phyloP scores from a whole-genome alignment of 2,888 invertebrate genomes.

The Cataglyphis livida region DNA sequence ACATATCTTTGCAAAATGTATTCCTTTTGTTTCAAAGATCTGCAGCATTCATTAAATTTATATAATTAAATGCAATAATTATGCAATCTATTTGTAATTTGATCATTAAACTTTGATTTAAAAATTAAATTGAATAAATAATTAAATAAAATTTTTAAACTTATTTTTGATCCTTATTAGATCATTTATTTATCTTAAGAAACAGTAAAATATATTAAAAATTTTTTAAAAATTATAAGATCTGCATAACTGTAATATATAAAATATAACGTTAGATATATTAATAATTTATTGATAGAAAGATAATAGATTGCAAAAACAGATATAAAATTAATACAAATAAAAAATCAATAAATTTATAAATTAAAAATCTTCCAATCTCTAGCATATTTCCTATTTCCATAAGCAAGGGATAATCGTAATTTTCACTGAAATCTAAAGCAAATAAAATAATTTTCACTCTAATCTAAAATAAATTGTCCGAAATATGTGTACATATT shows the following conservation, averaged over 20 bases:
- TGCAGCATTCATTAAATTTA: not conserved
- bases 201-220: not conserved
- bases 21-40: not conserved
- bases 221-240: not conserved
- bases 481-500: not conserved
- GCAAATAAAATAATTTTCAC: conserved; percentile 8
- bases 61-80: not conserved
- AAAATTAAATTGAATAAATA: no score
- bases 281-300: not conserved
- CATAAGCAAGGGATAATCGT: conserved; percentile 22
- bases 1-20: not conserved
- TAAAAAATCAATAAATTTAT: conserved; percentile 21
- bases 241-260: not conserved
- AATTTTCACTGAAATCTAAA: conserved; percentile 35
- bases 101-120: not conserved
- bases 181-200: not conserved
- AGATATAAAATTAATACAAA: conserved; percentile 26
- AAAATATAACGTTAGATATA: not conserved
- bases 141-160: not conserved
- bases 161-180: not conserved
- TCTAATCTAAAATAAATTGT: not conserved
- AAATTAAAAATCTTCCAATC: conserved; percentile 43
- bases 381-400: conserved; percentile 18
- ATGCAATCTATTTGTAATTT: not conserved
- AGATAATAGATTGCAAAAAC: not conserved